A percentile compares a stretch with the other conserved stretches of the same genome.
phyloP scores from a whole-genome alignment of 2,797 vertebrate species.

The Thamnophis elegans region DNA sequence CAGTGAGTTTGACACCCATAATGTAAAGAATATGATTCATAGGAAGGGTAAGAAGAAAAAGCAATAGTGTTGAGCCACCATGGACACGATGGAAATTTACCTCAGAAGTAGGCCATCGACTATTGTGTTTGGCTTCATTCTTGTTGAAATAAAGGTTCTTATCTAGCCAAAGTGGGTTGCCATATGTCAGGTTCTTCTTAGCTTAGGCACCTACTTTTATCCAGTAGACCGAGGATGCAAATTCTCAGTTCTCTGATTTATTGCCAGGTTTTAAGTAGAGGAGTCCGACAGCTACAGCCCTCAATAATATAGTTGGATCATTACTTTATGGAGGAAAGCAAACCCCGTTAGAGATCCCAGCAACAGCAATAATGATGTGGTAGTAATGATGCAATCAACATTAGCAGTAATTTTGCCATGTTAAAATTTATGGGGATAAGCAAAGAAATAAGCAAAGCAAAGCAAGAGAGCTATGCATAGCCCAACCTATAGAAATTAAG shows the following conservation, averaged over 20 bases:
- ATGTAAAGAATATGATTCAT: not conserved
- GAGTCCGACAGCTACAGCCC: not conserved
- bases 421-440: not conserved
- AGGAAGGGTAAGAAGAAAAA: not conserved
- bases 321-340: not conserved
- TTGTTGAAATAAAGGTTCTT: not conserved
- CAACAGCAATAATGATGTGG: not conserved
- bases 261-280: not conserved
- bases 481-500: not conserved
- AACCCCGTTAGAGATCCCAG: not conserved
- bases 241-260: not conserved
- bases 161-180: not conserved
- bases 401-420: not conserved
- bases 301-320: not conserved
- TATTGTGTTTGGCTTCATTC: not conserved
- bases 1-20: too few relatives aligned
- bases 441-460: not conserved
- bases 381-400: not conserved
- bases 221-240: not conserved
- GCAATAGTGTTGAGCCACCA: not conserved
- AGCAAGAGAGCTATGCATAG: not conserved
- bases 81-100: not conserved
- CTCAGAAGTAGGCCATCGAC: not conserved
- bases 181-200: not conserved
- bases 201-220: not conserved